Evolutionary conservation across 2,797 vertebrate genomes (phyloP), one percentile per base, ranked within the genome.

Genomic region (Syngnathus rostellatus): DNA sequence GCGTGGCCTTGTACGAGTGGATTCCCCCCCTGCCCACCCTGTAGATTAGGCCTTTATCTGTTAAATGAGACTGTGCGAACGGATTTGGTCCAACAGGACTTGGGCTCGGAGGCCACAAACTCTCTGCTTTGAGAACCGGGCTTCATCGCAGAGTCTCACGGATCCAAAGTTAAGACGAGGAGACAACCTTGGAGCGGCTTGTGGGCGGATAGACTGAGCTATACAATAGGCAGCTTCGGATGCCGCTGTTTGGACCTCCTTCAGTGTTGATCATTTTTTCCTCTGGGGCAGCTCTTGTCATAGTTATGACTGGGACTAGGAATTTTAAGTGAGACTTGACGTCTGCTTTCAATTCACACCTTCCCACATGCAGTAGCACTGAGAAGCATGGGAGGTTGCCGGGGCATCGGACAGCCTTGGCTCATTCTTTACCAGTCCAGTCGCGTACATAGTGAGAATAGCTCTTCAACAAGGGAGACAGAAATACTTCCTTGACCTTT

Each of bases 31-130:
- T 82, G 81, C 85, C 82, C 83, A 83, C 81, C 82, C 77, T 80
- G 77, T 79, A 85, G 85, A 86, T 88, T 86, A 87, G 85, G 75
- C 80, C 85, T 84, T 89, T 90, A 89, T 89, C 88, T 88, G 78
- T 78, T 85, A 90, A 88, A 90, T 88, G 86, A 90, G 85, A 89
- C 80, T 62, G 82, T 84, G 87, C 79, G 46, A 85, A 90, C 74
- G 71, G 85, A 88, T 88, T 84, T 87, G 84, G 81, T 85, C 84
- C 84, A 31, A 80, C 79, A 83, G 77, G 80, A 79, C 81, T 81
- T 81, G 87, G 87, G 85, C 85, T 82, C 76, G 71, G 61, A 72
- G 63, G 37, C 68, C 25, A 57, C 50, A 54, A 39, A 38, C 71
- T 84, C 71, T 67, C 48, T 80, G 74, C 67, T 72, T 77, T 74